Evolutionary conservation across 2,888 invertebrate genomes (phyloP).

Genomic region (Stenichneumon culpator): DNA sequence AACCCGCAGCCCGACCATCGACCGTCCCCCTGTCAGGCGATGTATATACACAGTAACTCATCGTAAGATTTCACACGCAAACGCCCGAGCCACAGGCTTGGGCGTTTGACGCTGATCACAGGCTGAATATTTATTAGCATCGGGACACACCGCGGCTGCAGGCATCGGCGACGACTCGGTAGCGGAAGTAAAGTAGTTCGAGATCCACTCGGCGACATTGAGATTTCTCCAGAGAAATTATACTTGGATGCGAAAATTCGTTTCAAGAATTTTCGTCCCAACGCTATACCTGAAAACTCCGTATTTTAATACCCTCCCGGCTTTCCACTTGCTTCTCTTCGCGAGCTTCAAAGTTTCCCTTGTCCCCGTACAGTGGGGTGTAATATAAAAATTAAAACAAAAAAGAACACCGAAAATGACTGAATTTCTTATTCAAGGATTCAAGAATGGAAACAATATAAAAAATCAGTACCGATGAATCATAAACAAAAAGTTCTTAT

Average conservation of each 20-base stretch:
- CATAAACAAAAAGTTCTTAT: no score
- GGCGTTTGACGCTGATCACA: slow-evolving; percentile 66
- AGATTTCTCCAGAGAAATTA: slow-evolving; percentile 73
- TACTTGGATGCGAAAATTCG: slow-evolving; percentile 53
- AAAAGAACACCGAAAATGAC: no score
- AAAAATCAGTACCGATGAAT: no score
- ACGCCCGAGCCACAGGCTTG: slow-evolving; percentile 38
- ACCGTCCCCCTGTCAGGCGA: not conserved
- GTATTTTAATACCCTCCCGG: slow-evolving; percentile 28
- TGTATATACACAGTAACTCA: slow-evolving; percentile 19
- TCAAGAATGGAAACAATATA: no score
- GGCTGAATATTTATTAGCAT: slow-evolving; percentile 74
- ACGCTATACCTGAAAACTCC: not conserved
- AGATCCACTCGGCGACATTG: slow-evolving; percentile 49
- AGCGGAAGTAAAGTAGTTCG: slow-evolving; percentile 16
- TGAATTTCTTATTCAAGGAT: no score
- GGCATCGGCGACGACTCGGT: slow-evolving; percentile 39
- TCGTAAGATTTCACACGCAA: slow-evolving; percentile 70
- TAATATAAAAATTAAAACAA: no score
- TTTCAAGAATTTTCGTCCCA: slow-evolving; percentile 40
- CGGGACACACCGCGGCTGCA: slow-evolving; percentile 55
- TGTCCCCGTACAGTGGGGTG: not conserved
- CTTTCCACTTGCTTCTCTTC: not conserved
- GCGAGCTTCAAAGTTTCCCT: not conserved
- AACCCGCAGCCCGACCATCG: slow-evolving; percentile 35